These are phyloP conservation scores for Drosophila mercatorum DNA, from an alignment of 2,888 invertebrate genomes.

Conservation along the genomic window DNA sequence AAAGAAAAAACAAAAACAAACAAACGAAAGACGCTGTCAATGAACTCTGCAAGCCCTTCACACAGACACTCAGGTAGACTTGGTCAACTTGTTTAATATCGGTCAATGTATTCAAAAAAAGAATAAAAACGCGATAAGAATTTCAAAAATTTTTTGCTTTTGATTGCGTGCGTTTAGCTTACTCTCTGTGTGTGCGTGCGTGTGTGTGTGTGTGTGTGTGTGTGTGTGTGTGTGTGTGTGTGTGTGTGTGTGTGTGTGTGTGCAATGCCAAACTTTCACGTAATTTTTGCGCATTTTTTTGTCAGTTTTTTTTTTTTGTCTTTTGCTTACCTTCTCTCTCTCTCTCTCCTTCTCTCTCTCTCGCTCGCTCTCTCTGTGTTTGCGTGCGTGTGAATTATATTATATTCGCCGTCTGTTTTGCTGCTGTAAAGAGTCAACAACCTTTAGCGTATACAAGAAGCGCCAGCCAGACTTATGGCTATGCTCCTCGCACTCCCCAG, in stretches of 20 bases:
- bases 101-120: constrained; percentile 76
- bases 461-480: constrained; percentile 51
- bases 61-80: constrained; percentile 10
- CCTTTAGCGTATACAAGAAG: constrained; percentile 73
- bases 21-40: constrained; percentile 60
- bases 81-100: constrained; percentile 75
- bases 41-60: constrained; percentile 71
- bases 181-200: constrained; percentile 16
- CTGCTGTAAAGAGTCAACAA: constrained; percentile 76
- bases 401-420: constrained; percentile 74
- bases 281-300: constrained; percentile 65
- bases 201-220: constrained; percentile 31
- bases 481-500: constrained; percentile 4
- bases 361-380: constrained; percentile 21
- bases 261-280: constrained; percentile 81
- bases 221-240: constrained; percentile 36
- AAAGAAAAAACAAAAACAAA: constrained; percentile 9
- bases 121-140: constrained; percentile 76
- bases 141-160: constrained; percentile 74
- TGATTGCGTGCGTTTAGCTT: constrained; percentile 62
- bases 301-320: constrained; percentile 20
- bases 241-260: constrained; percentile 34
- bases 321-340: constrained; percentile 37
- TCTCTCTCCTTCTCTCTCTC: constrained; percentile 1
- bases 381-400: constrained; percentile 62